Evolutionary conservation across 2,888 invertebrate genomes (phyloP), one percentile per base, ranked within the genome.

Genomic region (Eupeodes luniger): DNA sequence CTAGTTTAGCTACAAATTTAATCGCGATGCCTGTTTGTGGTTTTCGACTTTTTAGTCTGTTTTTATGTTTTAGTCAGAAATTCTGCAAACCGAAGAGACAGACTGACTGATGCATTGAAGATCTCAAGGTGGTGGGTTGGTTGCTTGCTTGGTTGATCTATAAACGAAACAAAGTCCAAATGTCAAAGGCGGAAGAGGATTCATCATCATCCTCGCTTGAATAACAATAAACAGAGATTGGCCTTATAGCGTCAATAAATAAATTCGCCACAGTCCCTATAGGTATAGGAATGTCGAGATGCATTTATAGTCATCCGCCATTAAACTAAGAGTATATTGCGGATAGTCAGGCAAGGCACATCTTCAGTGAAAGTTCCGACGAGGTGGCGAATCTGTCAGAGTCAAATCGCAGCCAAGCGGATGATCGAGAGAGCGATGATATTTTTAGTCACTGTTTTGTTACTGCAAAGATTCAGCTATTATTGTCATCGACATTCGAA

Each of bases 181-280:
- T 83, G 75, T 76, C 83, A 70, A 86, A 86, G 86, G 86, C 86
- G 86, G 86, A 86, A 86, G 86, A 86, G 47, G 74, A 70, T 62
- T 81, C 61, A 78, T 81, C 78, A 80, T 70, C 70, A 40, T 66
- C 44, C 6, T 81, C 59, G 27, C 34, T 12, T 11, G n/a, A 76
- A 7, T 61, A 81, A 77, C 85, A 85, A 81, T 7, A 40, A 40
- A 40, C 40, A 7, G 40, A 5, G 9, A 40, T 9, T 40, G 40
- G 40, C 40, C 40, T 40, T 27, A 27, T 27, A 27, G 27, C 27
- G 27, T 27, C 27, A 27, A 27, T 27, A 27, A 27, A 27, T 27
- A 27, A 40, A 40, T 7, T 19, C 5, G n/a, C 14, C 7, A 34
- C 14, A 4, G 2, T 59, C 36, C 5, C 44, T 44, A 47, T 79